Conservation (phyloP, 2,797 vertebrate species). For the Austrolebias charrua region DNA sequence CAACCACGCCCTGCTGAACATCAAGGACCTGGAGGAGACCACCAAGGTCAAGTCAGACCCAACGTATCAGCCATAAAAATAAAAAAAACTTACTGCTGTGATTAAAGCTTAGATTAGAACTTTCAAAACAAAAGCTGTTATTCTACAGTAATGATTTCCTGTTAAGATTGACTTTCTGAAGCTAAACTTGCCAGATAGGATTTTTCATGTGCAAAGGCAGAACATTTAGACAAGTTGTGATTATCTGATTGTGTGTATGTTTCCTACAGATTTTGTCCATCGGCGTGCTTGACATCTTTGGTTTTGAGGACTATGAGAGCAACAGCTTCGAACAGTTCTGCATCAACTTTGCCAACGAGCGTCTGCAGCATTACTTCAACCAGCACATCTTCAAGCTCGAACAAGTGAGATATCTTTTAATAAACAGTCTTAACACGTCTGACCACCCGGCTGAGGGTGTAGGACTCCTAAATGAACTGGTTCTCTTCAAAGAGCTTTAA, state of each 20-base stretch:
- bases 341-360: constrained; percentile 98
- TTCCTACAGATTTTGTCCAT: constrained; percentile 91
- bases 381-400: constrained; percentile 98
- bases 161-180: neutral
- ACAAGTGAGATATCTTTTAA: constrained; percentile 78
- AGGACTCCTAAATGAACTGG: constrained; percentile 41
- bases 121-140: too few species aligned
- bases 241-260: neutral
- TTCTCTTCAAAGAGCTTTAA: constrained; percentile 47
- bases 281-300: constrained; percentile 97
- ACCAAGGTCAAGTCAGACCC: constrained; percentile 81
- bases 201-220: neutral
- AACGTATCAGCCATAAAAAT: neutral
- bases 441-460: constrained; percentile 29
- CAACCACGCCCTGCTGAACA: constrained; percentile 96
- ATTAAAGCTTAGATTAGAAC: too few species aligned
- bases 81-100: neutral
- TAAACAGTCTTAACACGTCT: too few species aligned
- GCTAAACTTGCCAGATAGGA: too few species aligned
- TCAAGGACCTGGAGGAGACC: constrained; percentile 90
- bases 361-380: constrained; percentile 98
- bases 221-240: too few species aligned
- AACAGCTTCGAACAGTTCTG: constrained; percentile 99
- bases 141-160: neutral
- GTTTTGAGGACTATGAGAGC: constrained; percentile 98